These are phyloP conservation scores for Chrosomus eos DNA, from an alignment of 2,797 vertebrate genomes.

Conservation along the genomic window DNA sequence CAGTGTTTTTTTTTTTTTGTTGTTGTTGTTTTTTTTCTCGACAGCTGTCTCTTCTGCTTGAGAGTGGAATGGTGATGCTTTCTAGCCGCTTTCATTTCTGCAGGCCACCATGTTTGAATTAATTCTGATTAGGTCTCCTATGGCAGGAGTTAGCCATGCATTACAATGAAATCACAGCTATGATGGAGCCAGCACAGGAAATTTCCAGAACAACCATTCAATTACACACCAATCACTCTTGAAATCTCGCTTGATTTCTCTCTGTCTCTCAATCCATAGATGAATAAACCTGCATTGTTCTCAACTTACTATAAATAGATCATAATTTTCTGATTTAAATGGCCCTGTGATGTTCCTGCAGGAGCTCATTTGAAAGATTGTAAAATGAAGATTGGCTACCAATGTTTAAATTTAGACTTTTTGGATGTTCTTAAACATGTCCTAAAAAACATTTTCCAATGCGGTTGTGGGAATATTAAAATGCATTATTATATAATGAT, in stretches of 20 bases:
- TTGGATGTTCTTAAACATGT: background rate
- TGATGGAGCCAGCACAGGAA: slow-evolving; percentile 53
- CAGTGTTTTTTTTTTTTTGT: background rate
- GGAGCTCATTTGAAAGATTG: background rate
- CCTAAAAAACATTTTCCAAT: background rate
- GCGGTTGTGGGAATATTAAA: background rate
- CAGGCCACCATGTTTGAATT: slow-evolving; percentile 46
- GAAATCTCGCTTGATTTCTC: slow-evolving; percentile 48
- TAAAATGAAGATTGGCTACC: background rate
- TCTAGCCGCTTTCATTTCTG: slow-evolving; percentile 31
- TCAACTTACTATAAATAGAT: slow-evolving; percentile 22
- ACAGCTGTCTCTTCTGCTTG: slow-evolving; percentile 19
- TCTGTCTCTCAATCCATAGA: slow-evolving; percentile 11
- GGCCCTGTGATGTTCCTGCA: slow-evolving; percentile 8
- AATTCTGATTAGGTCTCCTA: slow-evolving; percentile 52
- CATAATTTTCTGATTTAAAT: slow-evolving; percentile 19
- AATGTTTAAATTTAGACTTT: background rate
- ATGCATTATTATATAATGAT: too few species aligned
- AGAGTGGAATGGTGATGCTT: slow-evolving; percentile 22
- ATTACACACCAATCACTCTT: slow-evolving; percentile 59
- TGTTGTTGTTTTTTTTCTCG: background rate
- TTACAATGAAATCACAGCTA: slow-evolving; percentile 58
- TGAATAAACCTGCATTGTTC: slow-evolving; percentile 27
- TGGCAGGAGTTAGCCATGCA: slow-evolving; percentile 46
- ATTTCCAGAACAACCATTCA: slow-evolving; percentile 60